Evolutionary conservation across 2,113 vertebrate genomes (phyloP), one percentile per base, ranked within the genome.

Genomic region (Boulengeromyrus knoepffleri): DNA sequence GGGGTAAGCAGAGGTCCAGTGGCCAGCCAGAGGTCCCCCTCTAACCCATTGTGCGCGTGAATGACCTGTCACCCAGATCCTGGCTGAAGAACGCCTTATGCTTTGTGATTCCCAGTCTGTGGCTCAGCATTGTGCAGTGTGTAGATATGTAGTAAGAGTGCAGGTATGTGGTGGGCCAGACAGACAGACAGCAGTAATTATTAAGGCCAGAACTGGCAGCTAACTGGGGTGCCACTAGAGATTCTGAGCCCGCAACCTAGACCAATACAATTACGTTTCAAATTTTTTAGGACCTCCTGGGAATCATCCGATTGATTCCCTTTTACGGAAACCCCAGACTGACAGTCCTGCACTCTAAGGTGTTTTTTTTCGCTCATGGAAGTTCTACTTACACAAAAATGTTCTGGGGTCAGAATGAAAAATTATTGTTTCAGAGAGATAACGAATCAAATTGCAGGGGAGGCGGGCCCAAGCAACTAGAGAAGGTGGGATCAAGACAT

Each of bases 61-160:
- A 98, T 97, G 95, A 96, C 96, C 97, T 96, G 96, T 98, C 97
- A 98, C 96, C 97, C 97, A 96, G 95, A 96, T 97, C 95, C 98
- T 93, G 93, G 95, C 93, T 95, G 96, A 94, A 94, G 15, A 39
- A 46, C 31, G 12, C 31, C 50, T 87, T 31, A 36, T 7, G 46
- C 50, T 36, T 21, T 21, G 7, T 13, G 46, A 4, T 15, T 52
- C 45, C 47, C n/a, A 42, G n/a, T 27, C 12, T 49, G 10, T 15
- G 21, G 15, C 45, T 47, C 42, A n/a, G 39, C 80, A 2, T 10
- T n/a, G 24, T 47, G 42, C 36, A 8, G 19, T 85, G 80, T 47
- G 21, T 85, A 85, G 7, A 47, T 10, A 24, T 46, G 89, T 17
- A 80, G 70, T 0, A 53, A 42, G 87, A 58, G 17, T 90, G 88